phyloP scores from a whole-genome alignment of 64 coral and sea anemone species.

The Stichodactyla helianthus region DNA sequence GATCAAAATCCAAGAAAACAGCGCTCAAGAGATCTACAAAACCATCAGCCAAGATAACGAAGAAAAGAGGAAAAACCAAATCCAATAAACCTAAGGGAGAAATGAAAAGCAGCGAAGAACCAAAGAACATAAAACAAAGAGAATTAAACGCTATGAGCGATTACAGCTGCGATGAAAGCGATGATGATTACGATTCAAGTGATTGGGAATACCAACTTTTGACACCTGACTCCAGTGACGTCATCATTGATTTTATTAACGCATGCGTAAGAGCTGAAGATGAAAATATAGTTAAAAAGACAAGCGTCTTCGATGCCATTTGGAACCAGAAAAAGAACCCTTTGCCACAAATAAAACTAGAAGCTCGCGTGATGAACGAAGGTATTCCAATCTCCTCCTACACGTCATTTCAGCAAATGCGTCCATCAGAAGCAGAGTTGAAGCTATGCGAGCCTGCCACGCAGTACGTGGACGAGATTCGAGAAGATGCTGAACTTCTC shows the following conservation, averaged over 20 bases:
- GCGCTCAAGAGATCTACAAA: background rate
- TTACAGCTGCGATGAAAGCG: background rate
- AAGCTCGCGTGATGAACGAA: background rate
- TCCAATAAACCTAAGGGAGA: background rate
- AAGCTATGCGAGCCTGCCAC: background rate
- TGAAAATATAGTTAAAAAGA: background rate
- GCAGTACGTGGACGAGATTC: background rate
- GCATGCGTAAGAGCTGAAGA: background rate
- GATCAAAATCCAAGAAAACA: background rate
- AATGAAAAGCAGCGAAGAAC: background rate
- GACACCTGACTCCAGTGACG: background rate
- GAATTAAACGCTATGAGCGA: background rate
- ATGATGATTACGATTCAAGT: background rate
- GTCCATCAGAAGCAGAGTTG: background rate
- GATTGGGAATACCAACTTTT: background rate
- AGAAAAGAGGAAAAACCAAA: background rate
- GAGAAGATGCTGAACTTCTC: background rate
- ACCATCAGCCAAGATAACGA: background rate
- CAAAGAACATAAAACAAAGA: background rate
- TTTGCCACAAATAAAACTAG: background rate
- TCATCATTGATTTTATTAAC: background rate
- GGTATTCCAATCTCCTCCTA: constrained; percentile 18
- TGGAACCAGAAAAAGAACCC: background rate
- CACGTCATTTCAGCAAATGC: background rate
- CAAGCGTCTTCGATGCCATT: background rate